phyloP scores from a whole-genome alignment of 2,113 vertebrate species.

The Leucoraja erinaceus region DNA sequence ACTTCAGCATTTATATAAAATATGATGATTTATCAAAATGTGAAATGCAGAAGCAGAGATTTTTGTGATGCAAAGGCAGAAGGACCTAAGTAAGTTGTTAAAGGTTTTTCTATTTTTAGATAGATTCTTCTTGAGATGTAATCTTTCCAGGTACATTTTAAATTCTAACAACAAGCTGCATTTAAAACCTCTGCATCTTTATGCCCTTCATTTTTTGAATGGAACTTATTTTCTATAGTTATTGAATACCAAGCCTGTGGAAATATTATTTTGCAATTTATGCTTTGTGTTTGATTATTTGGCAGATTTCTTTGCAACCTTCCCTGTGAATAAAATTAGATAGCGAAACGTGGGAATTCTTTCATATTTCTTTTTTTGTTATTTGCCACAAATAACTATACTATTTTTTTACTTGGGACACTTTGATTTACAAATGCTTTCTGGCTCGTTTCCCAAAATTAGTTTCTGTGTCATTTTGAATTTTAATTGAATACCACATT shows the following conservation, averaged over 20 bases:
- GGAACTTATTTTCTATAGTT: neutral
- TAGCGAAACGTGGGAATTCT: neutral
- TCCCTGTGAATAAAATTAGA: neutral
- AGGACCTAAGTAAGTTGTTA: conserved; percentile 37
- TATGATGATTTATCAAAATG: conserved; percentile 48
- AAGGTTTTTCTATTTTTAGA: conserved; percentile 23
- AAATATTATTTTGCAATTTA: neutral
- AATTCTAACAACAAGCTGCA: neutral
- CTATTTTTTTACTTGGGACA: neutral
- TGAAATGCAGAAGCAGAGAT: conserved; percentile 39
- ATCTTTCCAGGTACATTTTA: neutral
- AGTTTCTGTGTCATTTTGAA: neutral
- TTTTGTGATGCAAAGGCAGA: conserved; percentile 31
- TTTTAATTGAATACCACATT: neutral
- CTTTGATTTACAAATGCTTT: neutral
- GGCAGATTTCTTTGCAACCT: neutral
- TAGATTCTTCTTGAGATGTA: conserved; percentile 29
- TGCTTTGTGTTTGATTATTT: neutral
- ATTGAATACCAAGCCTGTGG: neutral
- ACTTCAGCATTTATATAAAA: conserved; percentile 42
- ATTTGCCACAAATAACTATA: neutral
- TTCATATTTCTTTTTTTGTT: neutral
- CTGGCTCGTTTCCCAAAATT: neutral
- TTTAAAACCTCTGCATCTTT: neutral
- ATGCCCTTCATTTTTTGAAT: neutral